These are phyloP conservation scores for Oenanthe melanoleuca DNA, from an alignment of 2,113 vertebrate genomes.

Conservation along the genomic window DNA sequence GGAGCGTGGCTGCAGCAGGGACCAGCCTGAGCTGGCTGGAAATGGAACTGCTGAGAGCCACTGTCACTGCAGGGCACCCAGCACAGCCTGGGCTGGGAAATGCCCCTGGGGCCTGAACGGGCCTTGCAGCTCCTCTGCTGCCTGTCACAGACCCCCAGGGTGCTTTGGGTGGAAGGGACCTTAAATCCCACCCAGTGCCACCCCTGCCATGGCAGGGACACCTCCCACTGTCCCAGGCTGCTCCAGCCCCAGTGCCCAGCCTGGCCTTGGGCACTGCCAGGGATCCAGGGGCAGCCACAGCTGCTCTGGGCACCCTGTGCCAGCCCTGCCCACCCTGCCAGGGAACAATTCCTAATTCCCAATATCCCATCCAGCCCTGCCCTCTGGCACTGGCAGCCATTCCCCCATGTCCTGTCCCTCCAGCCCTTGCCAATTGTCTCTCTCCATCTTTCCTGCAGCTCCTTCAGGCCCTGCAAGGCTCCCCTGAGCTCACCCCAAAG, in stretches of 20 bases:
- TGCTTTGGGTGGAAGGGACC: background rate
- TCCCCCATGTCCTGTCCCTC: background rate
- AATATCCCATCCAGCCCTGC: rapidly evolving
- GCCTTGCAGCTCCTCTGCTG: background rate
- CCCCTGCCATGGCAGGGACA: background rate
- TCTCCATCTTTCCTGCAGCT: background rate
- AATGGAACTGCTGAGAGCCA: background rate
- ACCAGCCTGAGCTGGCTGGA: background rate
- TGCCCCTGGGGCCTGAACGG: background rate
- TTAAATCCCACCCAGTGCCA: rapidly evolving
- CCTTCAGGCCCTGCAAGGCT: background rate
- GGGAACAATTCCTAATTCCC: background rate
- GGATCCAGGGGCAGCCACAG: background rate
- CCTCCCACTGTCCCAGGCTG: background rate
- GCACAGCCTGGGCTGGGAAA: background rate
- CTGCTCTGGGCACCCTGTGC: no score
- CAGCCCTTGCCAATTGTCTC: background rate
- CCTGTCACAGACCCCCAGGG: background rate
- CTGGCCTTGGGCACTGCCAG: background rate
- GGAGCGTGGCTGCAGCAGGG: background rate
- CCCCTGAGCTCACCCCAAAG: no score
- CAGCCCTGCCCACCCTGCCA: no score
- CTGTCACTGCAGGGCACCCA: background rate
- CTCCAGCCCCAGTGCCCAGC: background rate
- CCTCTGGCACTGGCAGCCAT: background rate